Evolutionary conservation across 2,888 invertebrate species (phyloP), one percentile per base, ranked within the genome.

Genomic region (Yponomeuta plumbellus): DNA sequence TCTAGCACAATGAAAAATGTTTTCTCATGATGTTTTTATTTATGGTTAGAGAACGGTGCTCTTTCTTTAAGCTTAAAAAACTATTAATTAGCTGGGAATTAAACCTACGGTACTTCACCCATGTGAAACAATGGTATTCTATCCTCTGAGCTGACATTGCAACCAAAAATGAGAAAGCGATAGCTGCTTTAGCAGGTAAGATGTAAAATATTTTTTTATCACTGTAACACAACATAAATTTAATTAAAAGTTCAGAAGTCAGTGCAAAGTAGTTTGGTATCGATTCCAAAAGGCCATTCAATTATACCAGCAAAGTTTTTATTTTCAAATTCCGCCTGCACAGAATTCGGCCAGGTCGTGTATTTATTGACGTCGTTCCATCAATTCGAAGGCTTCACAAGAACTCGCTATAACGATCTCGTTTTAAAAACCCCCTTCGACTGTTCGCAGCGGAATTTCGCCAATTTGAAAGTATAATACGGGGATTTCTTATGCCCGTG

Each of bases 391-490:
- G 64, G 59, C 44, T 58, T 65, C 69, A 71, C 67, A 81, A 81
- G 75, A 84, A 82, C 76, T 74, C 68, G 74, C 74, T 75, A 80
- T 84, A 84, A 84, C 79, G 82, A 84, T 76, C 76, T 70, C 70
- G 73, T 72, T 73, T 76, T 77, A 77, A 80, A 82, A 83, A 78
- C 74, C 71, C 76, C 72, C 71, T 74, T 75, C 69, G 75, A 73
- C 72, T 71, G 71, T 75, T 74, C 70, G 69, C 69, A 73, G 80
- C 69, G 73, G 80, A 80, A 83, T 85, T 79, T 78, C 68, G 69
- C 21, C 74, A 74, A 88, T 89, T 85, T 88, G 75, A 85, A 89
- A 88, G 86, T 89, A 86, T 89, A 89, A 89, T 88, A 76, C 75
- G 75, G 77, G 75, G 79, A 86, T 71, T 74, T 74, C 75, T 73